Evolutionary conservation across 2,113 vertebrate species (phyloP).

Genomic region (Carollia perspicillata): DNA sequence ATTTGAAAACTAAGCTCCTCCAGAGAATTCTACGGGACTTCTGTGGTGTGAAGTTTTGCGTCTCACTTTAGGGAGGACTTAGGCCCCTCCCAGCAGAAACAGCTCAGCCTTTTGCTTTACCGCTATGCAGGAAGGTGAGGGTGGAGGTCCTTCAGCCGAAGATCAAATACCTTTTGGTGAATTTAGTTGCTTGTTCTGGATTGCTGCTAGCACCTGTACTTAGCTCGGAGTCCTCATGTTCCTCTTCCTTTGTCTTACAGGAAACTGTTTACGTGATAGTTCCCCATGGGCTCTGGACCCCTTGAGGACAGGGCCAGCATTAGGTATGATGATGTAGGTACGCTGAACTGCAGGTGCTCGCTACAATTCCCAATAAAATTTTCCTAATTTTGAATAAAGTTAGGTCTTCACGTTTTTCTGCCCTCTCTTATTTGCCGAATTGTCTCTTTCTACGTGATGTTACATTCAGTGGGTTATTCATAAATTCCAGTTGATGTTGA

Average conservation of each 20-base stretch:
- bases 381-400: slow-evolving; percentile 12
- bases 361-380: not conserved
- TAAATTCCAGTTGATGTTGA: not conserved
- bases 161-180: not conserved
- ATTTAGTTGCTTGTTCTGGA: not conserved
- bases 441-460: not conserved
- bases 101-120: not conserved
- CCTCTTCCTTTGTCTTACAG: not conserved
- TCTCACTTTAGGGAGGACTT: not conserved
- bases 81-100: not conserved
- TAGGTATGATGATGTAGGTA: not conserved
- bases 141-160: not conserved
- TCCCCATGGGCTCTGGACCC: not conserved
- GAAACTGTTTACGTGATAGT: not conserved
- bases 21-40: not conserved
- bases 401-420: not conserved
- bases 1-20: not conserved
- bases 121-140: not conserved
- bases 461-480: not conserved
- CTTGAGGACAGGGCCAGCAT: not conserved
- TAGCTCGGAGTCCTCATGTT: not conserved
- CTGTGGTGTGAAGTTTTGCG: not conserved
- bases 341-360: not conserved
- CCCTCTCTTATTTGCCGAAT: not conserved
- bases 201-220: not conserved